These are phyloP conservation scores for Buathra laborator DNA, from an alignment of 2,888 invertebrate species.

Conservation along the genomic window DNA sequence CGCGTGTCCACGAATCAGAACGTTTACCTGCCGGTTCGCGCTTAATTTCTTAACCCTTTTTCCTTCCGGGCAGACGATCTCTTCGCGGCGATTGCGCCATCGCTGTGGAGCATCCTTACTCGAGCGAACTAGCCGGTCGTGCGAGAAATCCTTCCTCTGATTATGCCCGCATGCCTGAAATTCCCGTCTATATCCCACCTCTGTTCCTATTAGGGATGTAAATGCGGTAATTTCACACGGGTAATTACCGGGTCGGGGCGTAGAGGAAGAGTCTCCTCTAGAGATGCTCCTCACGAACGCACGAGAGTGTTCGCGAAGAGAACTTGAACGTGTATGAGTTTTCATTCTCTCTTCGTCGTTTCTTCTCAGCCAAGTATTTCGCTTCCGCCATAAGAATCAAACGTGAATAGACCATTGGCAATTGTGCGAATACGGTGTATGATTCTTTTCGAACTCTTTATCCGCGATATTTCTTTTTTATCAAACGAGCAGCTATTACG, in stretches of 20 bases:
- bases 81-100: not conserved
- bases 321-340: conserved; percentile 24
- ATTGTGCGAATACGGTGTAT: not conserved
- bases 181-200: conserved; percentile 76
- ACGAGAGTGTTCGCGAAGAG: conserved; percentile 5
- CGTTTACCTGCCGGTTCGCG: conserved; percentile 68
- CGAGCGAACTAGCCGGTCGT: conserved; percentile 25
- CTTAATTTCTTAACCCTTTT: conserved; percentile 72
- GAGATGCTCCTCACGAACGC: conserved; percentile 19
- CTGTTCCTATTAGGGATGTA: conserved; percentile 80
- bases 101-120: not conserved
- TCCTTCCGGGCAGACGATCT: conserved; percentile 38
- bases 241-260: conserved; percentile 77
- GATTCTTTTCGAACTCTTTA: no score
- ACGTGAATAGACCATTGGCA: conserved; percentile 26
- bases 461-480: no score
- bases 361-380: not conserved
- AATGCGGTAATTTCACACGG: conserved; percentile 79
- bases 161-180: conserved; percentile 74
- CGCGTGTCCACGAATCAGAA: conserved; percentile 70
- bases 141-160: conserved; percentile 56
- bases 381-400: not conserved
- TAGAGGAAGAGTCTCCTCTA: conserved; percentile 37
- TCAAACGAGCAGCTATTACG: no score
- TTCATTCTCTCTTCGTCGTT: not conserved